A percentile compares a stretch with the other conserved stretches of the same genome.
These are phyloP conservation scores for Puntigrus tetrazona DNA, from an alignment of 2,113 vertebrate species.

Conservation along the genomic window DNA sequence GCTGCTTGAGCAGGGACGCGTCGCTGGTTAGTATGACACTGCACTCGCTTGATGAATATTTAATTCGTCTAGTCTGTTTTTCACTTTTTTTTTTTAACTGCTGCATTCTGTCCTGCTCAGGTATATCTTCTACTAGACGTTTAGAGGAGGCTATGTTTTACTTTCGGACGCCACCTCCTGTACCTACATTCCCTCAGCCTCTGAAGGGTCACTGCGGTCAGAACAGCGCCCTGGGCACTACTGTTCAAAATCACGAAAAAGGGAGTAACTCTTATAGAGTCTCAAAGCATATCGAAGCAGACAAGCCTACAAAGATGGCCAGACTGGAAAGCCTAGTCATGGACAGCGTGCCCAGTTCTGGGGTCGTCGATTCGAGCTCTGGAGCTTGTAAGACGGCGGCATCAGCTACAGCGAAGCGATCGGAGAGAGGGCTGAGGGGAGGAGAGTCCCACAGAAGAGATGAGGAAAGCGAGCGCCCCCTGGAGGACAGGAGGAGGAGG, in stretches of 20 bases:
- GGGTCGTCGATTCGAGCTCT: not conserved
- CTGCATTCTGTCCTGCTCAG: slow-evolving; percentile 20
- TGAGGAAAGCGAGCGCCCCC: slow-evolving; percentile 44
- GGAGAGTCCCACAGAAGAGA: not conserved
- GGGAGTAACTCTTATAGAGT: slow-evolving; percentile 52
- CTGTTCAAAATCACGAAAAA: slow-evolving; percentile 25
- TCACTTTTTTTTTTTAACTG: not conserved
- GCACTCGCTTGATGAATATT: not conserved
- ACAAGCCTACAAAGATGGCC: slow-evolving; percentile 18
- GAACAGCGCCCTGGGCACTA: slow-evolving; percentile 44
- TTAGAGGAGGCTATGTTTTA: slow-evolving; percentile 56
- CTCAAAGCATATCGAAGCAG: slow-evolving; percentile 52
- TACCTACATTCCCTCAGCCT: slow-evolving; percentile 37
- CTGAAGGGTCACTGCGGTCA: slow-evolving; percentile 71
- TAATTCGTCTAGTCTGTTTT: not conserved
- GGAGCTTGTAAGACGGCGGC: not conserved
- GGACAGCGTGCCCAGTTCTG: slow-evolving; percentile 50
- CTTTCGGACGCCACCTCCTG: slow-evolving; percentile 19
- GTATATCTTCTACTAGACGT: slow-evolving; percentile 54
- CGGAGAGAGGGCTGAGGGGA: not conserved
- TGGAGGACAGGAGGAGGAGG: slow-evolving; percentile 50
- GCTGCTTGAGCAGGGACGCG: slow-evolving; percentile 85
- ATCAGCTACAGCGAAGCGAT: not conserved
- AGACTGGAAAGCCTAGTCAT: slow-evolving; percentile 33
- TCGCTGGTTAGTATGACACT: slow-evolving; percentile 78